These are phyloP conservation scores for Camptogramma bilineatum DNA, from an alignment of 2,888 invertebrate genomes.

Conservation along the genomic window DNA sequence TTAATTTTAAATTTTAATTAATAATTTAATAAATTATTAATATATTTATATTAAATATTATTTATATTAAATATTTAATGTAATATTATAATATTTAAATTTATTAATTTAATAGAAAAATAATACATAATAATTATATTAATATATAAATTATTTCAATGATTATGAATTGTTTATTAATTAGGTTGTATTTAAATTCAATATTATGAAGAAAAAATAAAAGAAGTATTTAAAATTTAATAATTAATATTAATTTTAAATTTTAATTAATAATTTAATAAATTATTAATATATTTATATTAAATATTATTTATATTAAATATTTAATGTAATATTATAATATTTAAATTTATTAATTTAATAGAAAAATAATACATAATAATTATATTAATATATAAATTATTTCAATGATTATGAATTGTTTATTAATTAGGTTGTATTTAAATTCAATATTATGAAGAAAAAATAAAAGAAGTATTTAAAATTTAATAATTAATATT, in stretches of 20 bases:
- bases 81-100: conserved; percentile 25
- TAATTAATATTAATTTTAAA: conserved; percentile 20
- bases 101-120: conserved; percentile 42
- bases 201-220: conserved; percentile 50
- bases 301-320: conserved; percentile 24
- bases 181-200: conserved; percentile 45
- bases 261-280: background rate
- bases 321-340: conserved; percentile 34
- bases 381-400: conserved; percentile 45
- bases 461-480: conserved; percentile 47
- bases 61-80: conserved; percentile 32
- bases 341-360: conserved; percentile 46
- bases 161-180: conserved; percentile 48
- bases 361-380: conserved; percentile 46
- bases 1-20: conserved; percentile 23
- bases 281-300: conserved; percentile 20
- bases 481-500: conserved; percentile 38
- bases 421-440: conserved; percentile 43
- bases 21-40: background rate
- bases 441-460: conserved; percentile 52
- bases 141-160: conserved; percentile 40
- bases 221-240: conserved; percentile 22
- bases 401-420: conserved; percentile 46
- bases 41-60: background rate
- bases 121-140: conserved; percentile 50